Evolutionary conservation across 2,113 vertebrate species (phyloP).

Genomic region (Burhinus oedicnemus): DNA sequence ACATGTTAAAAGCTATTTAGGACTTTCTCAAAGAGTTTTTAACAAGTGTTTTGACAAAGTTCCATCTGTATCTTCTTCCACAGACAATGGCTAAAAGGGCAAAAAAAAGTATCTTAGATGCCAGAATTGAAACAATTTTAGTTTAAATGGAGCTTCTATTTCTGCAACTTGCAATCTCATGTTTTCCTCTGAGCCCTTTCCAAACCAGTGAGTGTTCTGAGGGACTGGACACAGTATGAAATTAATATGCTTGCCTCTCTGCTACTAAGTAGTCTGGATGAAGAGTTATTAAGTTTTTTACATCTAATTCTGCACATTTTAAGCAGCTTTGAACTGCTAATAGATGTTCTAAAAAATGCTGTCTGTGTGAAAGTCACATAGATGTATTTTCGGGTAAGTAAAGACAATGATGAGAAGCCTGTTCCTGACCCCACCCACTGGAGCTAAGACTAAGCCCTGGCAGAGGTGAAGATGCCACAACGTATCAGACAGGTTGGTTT

Average conservation of each 20-base stretch:
- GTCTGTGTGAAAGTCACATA: not conserved
- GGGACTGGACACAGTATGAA: not conserved
- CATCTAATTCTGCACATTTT: not conserved
- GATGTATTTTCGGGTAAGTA: not conserved
- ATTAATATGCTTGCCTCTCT: not conserved
- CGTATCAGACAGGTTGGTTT: constrained; percentile 27
- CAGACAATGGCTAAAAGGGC: not conserved
- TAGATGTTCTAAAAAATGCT: not conserved
- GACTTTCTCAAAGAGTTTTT: not conserved
- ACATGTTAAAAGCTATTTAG: not conserved
- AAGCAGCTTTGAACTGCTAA: not conserved
- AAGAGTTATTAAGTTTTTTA: not conserved
- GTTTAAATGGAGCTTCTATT: not conserved
- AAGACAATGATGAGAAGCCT: not conserved
- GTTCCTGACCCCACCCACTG: constrained; percentile 4
- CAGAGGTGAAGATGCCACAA: constrained; percentile 10
- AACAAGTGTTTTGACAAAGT: not conserved
- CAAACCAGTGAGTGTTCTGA: not conserved
- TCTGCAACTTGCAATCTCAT: rapidly evolving
- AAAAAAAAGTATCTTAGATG: not conserved
- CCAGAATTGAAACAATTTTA: not conserved
- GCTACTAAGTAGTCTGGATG: not conserved
- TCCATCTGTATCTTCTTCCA: not conserved
- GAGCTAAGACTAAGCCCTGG: not conserved
- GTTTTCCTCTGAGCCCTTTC: not conserved